A percentile compares a stretch with the other conserved stretches of the same genome.
Conservation (phyloP, 2,888 invertebrate species). For the Slavum lentiscoides region DNA sequence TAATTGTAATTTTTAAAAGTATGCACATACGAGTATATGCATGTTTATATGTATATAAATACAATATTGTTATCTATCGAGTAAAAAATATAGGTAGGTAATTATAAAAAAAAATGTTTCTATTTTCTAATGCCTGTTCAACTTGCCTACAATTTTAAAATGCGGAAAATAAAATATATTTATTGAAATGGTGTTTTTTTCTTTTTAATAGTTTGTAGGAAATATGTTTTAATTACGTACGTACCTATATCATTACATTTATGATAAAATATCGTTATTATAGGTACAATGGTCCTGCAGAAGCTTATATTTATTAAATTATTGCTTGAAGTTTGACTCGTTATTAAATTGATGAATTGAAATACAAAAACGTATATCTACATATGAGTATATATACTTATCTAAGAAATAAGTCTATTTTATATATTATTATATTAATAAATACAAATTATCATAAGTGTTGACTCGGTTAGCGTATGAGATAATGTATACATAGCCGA, state of each 20-base stretch:
- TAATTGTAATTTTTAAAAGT: background rate
- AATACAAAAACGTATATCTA: background rate
- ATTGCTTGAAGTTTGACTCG: background rate
- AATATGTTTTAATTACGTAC: background rate
- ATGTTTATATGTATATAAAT: too few species aligned
- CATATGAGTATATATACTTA: background rate
- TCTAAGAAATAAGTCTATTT: background rate
- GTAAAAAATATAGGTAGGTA: too few species aligned
- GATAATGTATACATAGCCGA: background rate
- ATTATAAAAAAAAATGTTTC: too few species aligned
- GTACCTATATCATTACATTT: background rate
- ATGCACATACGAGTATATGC: too few species aligned
- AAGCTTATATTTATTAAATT: background rate
- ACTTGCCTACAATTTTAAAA: background rate
- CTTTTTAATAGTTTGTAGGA: background rate
- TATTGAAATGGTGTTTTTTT: background rate
- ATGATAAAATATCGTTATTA: background rate
- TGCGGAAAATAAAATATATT: background rate
- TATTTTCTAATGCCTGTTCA: background rate
- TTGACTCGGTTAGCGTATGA: background rate
- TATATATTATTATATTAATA: background rate
- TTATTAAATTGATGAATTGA: background rate
- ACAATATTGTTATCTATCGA: too few species aligned
- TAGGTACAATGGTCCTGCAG: too few species aligned
- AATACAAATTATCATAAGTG: conserved; percentile 1